Conservation (phyloP, 2,113 vertebrate species). For the Bubo scandiacus region DNA sequence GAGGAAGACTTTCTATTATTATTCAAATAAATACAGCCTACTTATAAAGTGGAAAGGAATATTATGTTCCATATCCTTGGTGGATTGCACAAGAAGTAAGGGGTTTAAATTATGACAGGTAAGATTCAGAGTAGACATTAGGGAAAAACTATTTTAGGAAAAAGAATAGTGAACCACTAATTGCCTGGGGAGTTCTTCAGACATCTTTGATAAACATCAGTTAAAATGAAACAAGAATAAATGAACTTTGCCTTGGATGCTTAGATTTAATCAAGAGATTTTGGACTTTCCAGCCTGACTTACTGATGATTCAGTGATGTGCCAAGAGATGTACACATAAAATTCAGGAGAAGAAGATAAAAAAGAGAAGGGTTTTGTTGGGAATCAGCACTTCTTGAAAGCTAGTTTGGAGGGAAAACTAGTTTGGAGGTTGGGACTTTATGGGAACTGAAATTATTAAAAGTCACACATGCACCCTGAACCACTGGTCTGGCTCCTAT, state of each 20-base stretch:
- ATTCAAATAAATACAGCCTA: neutral
- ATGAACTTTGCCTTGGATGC: neutral
- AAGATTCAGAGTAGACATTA: neutral
- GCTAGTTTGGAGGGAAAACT: neutral
- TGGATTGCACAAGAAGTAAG: neutral
- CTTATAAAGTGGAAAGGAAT: neutral
- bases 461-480: neutral
- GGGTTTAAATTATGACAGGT: neutral
- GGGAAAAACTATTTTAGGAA: neutral
- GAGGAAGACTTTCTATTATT: neutral
- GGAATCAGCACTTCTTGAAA: neutral
- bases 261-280: neutral
- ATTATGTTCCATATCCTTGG: neutral
- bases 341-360: neutral
- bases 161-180: neutral
- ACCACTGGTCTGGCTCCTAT: neutral
- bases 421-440: neutral
- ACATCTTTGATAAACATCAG: neutral
- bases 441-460: neutral
- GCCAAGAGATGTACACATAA: neutral
- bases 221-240: neutral
- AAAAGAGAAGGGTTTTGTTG: neutral
- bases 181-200: neutral
- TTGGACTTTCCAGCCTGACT: neutral
- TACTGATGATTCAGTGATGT: neutral